Evolutionary conservation across 1,140 invertebrate species (phyloP), one percentile per base, ranked within the genome.

Genomic region (Periplaneta americana): DNA sequence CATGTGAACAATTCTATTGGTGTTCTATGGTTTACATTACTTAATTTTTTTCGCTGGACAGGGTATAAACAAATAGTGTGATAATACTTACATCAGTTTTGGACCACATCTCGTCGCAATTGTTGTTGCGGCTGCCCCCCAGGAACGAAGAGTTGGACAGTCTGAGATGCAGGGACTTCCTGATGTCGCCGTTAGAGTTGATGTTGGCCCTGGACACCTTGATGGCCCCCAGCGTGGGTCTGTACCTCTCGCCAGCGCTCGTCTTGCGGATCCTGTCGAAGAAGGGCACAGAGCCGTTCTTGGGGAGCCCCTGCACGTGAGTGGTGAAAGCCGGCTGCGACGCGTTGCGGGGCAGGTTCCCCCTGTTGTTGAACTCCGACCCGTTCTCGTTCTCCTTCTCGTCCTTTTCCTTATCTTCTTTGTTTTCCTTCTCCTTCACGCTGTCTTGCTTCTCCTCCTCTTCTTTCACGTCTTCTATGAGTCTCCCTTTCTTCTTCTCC

Each of bases 251-350:
- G 37, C 93, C 92, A 37, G 93, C 92, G 82, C 94, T 95, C 3
- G 94, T 94, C 86, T 96, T 96, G 17, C 95, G 90, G 36, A 96
- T 94, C 17, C 95, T 89, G 86, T 95, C 95, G 86, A 97, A 97
- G 84, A 96, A 95, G 3, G 96, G 96, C 75, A 97, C 95, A 4
- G 81, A 80, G 4, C 77, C 85, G 80, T 85, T 86, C 80, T 85
- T 82, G 28, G 85, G 84, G 17, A 86, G 84, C 34, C 79, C 82
- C 36, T 82, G 81, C 74, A 94, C 93, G 82, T 95, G 93, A 28
- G 93, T 92, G n/a, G 93, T 94, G 86, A 96, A 96, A 1, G 95
- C 94, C 0, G 95, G 95, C 82, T 96, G 95, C 6, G 94, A 95
- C 76, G 94, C 94, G 88, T 96, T 97, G 36, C 95, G 90, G 83